phyloP scores from a whole-genome alignment of 2,797 vertebrate genomes.

The Psittacula derbiana region DNA sequence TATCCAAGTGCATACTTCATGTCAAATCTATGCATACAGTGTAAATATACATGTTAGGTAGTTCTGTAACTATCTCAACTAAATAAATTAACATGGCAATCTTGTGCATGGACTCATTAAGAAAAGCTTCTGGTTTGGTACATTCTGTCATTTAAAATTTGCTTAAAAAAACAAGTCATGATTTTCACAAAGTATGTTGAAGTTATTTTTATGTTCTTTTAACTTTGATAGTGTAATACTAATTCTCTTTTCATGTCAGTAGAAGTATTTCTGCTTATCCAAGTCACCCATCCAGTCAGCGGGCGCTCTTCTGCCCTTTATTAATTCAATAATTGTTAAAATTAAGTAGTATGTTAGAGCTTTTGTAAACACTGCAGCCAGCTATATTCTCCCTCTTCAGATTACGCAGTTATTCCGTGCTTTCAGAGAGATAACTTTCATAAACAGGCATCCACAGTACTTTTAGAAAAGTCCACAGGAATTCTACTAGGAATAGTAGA shows the following conservation, averaged over 20 bases:
- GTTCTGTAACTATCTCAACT: not conserved
- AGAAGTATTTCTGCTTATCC: constrained; percentile 71
- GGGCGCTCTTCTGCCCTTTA: constrained; percentile 48
- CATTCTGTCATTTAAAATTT: constrained; percentile 21
- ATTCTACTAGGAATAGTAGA: not conserved
- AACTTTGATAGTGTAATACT: constrained; percentile 13
- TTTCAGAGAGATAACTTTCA: constrained; percentile 39
- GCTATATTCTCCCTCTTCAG: constrained; percentile 72
- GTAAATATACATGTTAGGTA: constrained; percentile 30
- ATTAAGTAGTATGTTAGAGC: constrained; percentile 3
- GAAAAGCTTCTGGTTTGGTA: constrained; percentile 11
- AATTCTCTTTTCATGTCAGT: constrained; percentile 44
- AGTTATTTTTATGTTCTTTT: constrained; percentile 41
- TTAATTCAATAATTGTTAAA: constrained; percentile 32
- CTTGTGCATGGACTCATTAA: constrained; percentile 56
- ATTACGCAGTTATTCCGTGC: constrained; percentile 46
- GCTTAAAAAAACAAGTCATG: not conserved
- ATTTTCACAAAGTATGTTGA: constrained; percentile 7
- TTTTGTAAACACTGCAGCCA: constrained; percentile 26
- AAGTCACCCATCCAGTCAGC: constrained; percentile 65
- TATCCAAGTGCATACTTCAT: constrained; percentile 11
- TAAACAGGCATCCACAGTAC: not conserved
- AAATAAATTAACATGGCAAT: constrained; percentile 39
- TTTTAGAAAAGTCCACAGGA: constrained; percentile 6
- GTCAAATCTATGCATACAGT: constrained; percentile 20